These are phyloP conservation scores for Micrastur ruficollis DNA, from an alignment of 2,797 vertebrate species.

Conservation along the genomic window DNA sequence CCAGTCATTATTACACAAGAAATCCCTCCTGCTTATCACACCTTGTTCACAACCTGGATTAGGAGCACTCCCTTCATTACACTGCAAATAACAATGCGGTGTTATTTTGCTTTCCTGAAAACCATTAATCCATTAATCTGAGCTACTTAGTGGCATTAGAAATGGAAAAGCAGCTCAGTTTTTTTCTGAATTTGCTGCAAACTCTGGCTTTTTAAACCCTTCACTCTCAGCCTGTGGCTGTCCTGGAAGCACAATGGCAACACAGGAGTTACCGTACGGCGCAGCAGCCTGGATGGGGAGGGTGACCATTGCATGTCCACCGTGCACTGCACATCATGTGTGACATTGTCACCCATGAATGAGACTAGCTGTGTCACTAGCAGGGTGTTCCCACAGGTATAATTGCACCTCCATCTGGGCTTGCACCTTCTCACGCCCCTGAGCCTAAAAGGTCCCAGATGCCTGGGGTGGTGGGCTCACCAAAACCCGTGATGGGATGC, in stretches of 20 bases:
- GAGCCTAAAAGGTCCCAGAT: too few species aligned
- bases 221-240: neutral
- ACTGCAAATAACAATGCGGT: fast-evolving
- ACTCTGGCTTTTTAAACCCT: neutral
- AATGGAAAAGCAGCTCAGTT: neutral
- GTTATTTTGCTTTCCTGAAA: neutral
- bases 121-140: conserved; percentile 19
- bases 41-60: neutral
- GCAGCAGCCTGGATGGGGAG: neutral
- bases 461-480: neutral
- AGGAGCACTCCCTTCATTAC: neutral
- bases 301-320: fast-evolving
- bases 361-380: neutral
- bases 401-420: fast-evolving
- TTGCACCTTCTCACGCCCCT: fast-evolving
- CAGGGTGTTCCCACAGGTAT: neutral
- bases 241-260: neutral
- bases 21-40: neutral
- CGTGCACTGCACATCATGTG: fast-evolving
- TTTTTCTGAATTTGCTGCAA: neutral
- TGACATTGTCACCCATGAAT: fast-evolving
- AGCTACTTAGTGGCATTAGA: conserved; percentile 14
- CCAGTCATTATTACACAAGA: neutral
- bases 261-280: fast-evolving
- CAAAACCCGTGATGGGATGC: neutral